Base-by-base conservation (phyloP, 2,113 vertebrate genomes). In the Antechinus flavipes region DNA sequence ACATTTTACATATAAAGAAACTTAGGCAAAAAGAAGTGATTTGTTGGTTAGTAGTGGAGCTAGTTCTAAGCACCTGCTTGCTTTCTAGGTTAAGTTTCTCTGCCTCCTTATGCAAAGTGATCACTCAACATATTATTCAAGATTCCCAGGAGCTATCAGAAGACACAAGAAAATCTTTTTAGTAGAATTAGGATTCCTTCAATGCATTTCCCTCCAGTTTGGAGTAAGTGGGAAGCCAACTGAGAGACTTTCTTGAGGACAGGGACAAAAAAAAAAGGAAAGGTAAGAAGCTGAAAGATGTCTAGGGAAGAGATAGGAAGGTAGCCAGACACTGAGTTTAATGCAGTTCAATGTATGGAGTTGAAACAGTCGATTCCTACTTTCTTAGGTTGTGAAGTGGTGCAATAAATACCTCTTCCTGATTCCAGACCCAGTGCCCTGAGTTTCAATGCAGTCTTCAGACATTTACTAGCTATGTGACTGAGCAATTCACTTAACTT, bases 1-100 rank as follows among this genome's bases (percentile, higher is more conserved):
- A 92, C n/a, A 90, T 14, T 95, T 95, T 92, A 96, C 94, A 94
- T 49, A 84, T 46, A 91, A n/a, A 50, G 46, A 52, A 93, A 93
- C 84, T 94, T 50, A 91, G 25, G 58, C 3, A 42, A 91, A 61
- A 76, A 42, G 12, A 93, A 90, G 22, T 91, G 68, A n/a, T 54
- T 91, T 90, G 61, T 68, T 91, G 89, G n/a, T 94, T 84, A 94
- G 76, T 94, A 16, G 50, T 35, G 35, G 8, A 54, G 30, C 27
- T 30, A 2, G 27, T 68, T 54, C 76, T 94, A 8, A 84, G n/a
- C 68, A 42, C 19, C 68, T 84, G 68, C 19, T 84, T 84, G 16
- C 68, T 84, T 42, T 84, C 50, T 49, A 49, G 27, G 35, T 90
- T 53, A 91, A 52, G n/a, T n/a, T 25, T 35, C 61, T 94, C 89